Evolutionary conservation across 2,797 vertebrate genomes (phyloP).

Genomic region (Trematocara caparti): DNA sequence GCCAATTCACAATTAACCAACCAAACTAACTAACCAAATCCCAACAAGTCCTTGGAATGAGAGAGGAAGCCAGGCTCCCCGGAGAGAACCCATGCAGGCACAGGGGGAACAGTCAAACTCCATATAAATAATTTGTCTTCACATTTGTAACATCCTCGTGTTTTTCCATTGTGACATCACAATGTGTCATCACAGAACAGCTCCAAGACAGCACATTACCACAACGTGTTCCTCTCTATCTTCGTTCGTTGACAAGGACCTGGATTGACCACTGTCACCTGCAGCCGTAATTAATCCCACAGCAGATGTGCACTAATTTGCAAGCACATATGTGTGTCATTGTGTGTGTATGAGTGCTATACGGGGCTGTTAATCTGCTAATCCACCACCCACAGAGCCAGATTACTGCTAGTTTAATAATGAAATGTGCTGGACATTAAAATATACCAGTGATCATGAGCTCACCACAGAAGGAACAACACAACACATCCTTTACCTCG

Average conservation of each 20-base stretch:
- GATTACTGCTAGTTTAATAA: constrained; percentile 41
- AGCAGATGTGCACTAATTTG: not conserved
- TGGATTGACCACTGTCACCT: not conserved
- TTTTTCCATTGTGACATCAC: not conserved
- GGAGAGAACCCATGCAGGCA: not conserved
- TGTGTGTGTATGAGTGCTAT: not conserved
- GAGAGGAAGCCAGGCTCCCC: not conserved
- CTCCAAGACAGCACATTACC: not conserved
- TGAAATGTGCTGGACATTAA: constrained; percentile 25
- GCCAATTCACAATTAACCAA: not conserved
- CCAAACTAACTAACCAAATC: not conserved
- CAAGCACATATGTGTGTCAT: not conserved
- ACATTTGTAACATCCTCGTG: not conserved
- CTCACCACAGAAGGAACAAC: not conserved
- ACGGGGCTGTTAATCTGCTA: constrained; percentile 27
- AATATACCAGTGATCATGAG: constrained; percentile 8
- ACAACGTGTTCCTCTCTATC: not conserved
- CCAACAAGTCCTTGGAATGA: not conserved
- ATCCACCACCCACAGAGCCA: constrained; percentile 18
- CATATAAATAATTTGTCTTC: not conserved
- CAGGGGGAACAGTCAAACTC: not conserved
- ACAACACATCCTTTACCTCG: constrained; percentile 1
- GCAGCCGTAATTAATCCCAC: not conserved
- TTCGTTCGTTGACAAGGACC: not conserved
- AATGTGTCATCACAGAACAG: not conserved